phyloP scores from a whole-genome alignment of 2,888 invertebrate species.

The Candidula unifasciata region DNA sequence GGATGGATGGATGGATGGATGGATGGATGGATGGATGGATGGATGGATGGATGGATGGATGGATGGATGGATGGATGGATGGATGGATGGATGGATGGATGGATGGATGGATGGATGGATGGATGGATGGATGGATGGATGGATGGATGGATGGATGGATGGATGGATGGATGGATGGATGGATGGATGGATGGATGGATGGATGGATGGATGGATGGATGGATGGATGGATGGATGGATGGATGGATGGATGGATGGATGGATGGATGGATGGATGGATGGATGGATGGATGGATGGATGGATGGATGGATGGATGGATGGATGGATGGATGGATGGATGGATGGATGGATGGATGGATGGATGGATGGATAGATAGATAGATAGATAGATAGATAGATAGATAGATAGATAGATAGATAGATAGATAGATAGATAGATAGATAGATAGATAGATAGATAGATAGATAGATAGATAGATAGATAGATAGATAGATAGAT shows the following conservation, averaged over 20 bases:
- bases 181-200: constrained; percentile 8
- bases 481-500: too few species aligned
- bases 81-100: constrained; percentile 8
- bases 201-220: constrained; percentile 8
- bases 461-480: too few species aligned
- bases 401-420: too few species aligned
- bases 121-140: constrained; percentile 8
- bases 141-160: constrained; percentile 8
- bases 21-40: constrained; percentile 8
- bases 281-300: constrained; percentile 8
- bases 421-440: too few species aligned
- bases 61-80: constrained; percentile 8
- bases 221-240: constrained; percentile 8
- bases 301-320: constrained; percentile 8
- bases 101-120: constrained; percentile 8
- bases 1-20: constrained; percentile 8
- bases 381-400: too few species aligned
- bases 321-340: constrained; percentile 8
- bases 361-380: not conserved
- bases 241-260: constrained; percentile 8
- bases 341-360: constrained; percentile 8
- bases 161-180: constrained; percentile 4
- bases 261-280: constrained; percentile 8
- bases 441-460: too few species aligned
- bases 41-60: constrained; percentile 8